Evolutionary conservation across 2,888 invertebrate species (phyloP).

Genomic region (Chloromyia formosa): DNA sequence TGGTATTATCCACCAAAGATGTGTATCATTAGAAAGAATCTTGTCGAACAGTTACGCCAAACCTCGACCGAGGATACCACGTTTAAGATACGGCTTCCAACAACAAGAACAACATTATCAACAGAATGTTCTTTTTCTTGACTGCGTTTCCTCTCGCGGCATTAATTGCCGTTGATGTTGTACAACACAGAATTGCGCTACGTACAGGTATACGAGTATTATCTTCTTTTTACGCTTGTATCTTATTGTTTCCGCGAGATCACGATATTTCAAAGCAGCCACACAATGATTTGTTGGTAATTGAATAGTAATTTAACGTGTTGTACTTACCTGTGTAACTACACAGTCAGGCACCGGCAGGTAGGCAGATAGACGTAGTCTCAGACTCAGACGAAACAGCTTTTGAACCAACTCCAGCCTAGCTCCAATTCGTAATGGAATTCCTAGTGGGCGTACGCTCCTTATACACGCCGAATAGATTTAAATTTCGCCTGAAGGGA

Average conservation of each 20-base stretch:
- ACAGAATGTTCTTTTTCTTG: slow-evolving; percentile 10
- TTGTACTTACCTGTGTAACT: not conserved
- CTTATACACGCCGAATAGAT: not conserved
- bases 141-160: not conserved
- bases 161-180: slow-evolving; percentile 16
- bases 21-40: slow-evolving; percentile 32
- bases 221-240: not conserved
- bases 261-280: not conserved
- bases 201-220: not conserved
- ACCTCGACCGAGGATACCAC: not conserved
- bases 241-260: not conserved
- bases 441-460: slow-evolving; percentile 3
- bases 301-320: slow-evolving; percentile 33
- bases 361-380: too few species aligned
- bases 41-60: slow-evolving; percentile 16
- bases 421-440: not conserved
- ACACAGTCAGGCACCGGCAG: not conserved
- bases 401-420: too few species aligned
- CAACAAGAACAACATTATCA: not conserved
- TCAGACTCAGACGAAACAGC: too few species aligned
- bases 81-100: not conserved
- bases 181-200: too few species aligned
- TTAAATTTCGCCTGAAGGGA: not conserved
- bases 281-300: slow-evolving; percentile 1
- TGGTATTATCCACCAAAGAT: not conserved